Base-by-base conservation (phyloP, 2,888 invertebrate species). In the Spisula subtruncata region DNA sequence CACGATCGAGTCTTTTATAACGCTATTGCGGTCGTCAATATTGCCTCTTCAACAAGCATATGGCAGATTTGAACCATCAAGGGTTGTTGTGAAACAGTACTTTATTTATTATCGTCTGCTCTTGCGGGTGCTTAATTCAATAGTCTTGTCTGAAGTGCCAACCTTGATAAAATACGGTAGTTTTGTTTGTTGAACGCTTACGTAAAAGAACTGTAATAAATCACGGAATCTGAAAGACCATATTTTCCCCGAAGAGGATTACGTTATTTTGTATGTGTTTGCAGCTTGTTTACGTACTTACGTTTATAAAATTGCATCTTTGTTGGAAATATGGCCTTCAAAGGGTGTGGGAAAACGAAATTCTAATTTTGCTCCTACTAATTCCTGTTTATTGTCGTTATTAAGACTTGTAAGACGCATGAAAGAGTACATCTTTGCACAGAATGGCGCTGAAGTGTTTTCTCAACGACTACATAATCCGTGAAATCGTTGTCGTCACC, bases 101-200 rank as follows among this genome's bases (percentile, higher is more conserved):
- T n/a, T 80, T 80, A 80, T 79, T 85, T 85, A 85, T 85, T 41
- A 85, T 35, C 54, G 1, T 20, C 35, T 35, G 41, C 14, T 25
- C 75, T 32, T 2, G 16, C n/a, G 1, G 48, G 29, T 75, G 75
- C 41, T 25, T 48, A 79, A 79, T 51, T 75, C 56, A 35, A 35
- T 18, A 32, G 32, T 75, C 35, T n/a, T 32, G 75, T 75, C 75
- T 75, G 18, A 16, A 75, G 35, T 35, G 25, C 20, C 48, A 82
- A 14, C 29, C 29, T 29, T 16, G 56, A 56, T 82, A 82, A 82
- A 32, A 32, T n/a, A 25, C 56, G 46, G 80, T 4, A 80, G 54
- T 18, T 14, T 8, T 85, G 80, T 85, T 85, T 85, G 51, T 79
- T 35, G 16, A 54, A 25, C 85, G 56, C 85, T 85, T 56, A 6